phyloP scores from a whole-genome alignment of 2,113 vertebrate genomes.

The Spea bombifrons region DNA sequence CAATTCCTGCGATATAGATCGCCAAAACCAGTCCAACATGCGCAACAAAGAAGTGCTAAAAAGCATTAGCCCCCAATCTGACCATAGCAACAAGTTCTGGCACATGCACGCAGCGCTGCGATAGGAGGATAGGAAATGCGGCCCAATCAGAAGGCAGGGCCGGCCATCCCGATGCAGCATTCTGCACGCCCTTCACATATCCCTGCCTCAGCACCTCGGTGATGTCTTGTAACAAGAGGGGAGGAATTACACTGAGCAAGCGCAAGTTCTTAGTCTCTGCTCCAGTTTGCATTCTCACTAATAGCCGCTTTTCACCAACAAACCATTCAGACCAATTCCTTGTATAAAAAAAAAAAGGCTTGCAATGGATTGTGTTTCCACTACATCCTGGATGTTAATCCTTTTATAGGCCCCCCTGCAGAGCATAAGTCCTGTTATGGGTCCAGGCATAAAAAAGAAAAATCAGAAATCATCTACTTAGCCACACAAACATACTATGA shows the following conservation, averaged over 20 bases:
- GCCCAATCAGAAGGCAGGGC: slow-evolving; percentile 35
- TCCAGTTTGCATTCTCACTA: slow-evolving; percentile 6
- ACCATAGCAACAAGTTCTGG: slow-evolving; percentile 42
- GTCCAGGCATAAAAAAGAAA: too few relatives aligned
- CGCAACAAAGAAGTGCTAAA: too few relatives aligned
- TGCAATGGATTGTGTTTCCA: too few relatives aligned
- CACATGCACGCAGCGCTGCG: slow-evolving; percentile 19
- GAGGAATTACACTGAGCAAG: not conserved
- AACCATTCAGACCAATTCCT: not conserved
- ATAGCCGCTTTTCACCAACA: not conserved
- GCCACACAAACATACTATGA: not conserved
- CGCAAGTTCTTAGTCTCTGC: not conserved
- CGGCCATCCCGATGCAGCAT: slow-evolving; percentile 27
- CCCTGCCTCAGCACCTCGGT: slow-evolving; percentile 4
- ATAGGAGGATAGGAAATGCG: slow-evolving; percentile 12
- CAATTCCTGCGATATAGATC: too few relatives aligned
- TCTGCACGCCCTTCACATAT: slow-evolving; percentile 2
- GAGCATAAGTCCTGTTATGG: too few relatives aligned
- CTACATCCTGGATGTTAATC: too few relatives aligned
- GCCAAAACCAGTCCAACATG: too few relatives aligned
- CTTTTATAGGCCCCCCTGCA: too few relatives aligned
- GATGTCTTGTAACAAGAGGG: not conserved
- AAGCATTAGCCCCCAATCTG: not conserved
- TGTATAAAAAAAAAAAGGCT: too few relatives aligned
- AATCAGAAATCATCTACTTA: too few relatives aligned